A percentile compares a stretch with the other conserved stretches of the same genome.
Conservation (phyloP, 1,140 invertebrate genomes). For the Drosophila pseudoananassae region DNA sequence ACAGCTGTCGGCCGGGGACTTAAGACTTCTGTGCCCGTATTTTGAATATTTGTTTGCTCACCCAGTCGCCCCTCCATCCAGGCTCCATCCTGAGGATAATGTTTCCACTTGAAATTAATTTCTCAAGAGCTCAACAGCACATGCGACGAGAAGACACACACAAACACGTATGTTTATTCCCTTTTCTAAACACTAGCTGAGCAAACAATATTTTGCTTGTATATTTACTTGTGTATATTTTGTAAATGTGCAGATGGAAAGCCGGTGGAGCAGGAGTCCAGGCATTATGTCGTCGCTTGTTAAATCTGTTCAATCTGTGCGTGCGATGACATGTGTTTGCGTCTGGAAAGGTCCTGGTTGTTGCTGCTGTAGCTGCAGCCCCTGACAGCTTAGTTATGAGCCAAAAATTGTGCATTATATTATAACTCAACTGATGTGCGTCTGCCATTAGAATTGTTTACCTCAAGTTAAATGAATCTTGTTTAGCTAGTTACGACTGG, state of each 20-base stretch:
- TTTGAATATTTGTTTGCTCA: slow-evolving; percentile 74
- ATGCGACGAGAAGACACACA: slow-evolving; percentile 64
- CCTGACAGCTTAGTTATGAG: slow-evolving; percentile 56
- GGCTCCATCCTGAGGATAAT: slow-evolving; percentile 39
- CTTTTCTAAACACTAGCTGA: slow-evolving; percentile 68
- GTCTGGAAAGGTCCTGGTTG: slow-evolving; percentile 30
- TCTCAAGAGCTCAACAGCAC: slow-evolving; percentile 80
- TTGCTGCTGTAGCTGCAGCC: slow-evolving; percentile 4
- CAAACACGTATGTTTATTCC: slow-evolving; percentile 42
- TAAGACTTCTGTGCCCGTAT: slow-evolving; percentile 51
- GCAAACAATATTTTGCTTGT: slow-evolving; percentile 63
- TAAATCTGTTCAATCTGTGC: slow-evolving; percentile 80
- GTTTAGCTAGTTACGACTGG: slow-evolving; percentile 20
- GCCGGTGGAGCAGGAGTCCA: slow-evolving; percentile 17
- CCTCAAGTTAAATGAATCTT: slow-evolving; percentile 32
- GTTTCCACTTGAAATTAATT: slow-evolving; percentile 82
- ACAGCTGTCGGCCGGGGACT: slow-evolving; percentile 41
- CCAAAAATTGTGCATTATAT: slow-evolving; percentile 63
- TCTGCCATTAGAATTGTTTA: slow-evolving; percentile 63
- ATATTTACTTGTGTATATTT: slow-evolving; percentile 64
- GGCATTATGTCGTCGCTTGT: slow-evolving; percentile 73
- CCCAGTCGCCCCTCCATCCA: slow-evolving; percentile 14
- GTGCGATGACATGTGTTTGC: slow-evolving; percentile 69
- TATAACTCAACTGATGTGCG: slow-evolving; percentile 54
- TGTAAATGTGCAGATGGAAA: slow-evolving; percentile 54